Evolutionary conservation across 1,140 invertebrate genomes (phyloP).

Genomic region (Trypoxylus dichotomus): DNA sequence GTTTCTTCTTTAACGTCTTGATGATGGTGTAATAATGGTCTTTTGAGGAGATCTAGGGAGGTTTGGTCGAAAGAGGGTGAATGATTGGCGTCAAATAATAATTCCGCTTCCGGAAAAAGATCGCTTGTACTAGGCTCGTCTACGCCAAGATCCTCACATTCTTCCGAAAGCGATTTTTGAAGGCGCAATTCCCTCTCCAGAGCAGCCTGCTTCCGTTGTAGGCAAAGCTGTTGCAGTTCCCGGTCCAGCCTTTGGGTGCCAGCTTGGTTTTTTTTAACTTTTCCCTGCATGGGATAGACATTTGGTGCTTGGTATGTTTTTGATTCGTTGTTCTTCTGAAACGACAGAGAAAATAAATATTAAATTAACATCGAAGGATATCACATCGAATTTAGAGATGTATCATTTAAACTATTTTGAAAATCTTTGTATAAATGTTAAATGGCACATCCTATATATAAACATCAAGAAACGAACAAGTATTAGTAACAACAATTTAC

Average conservation of each 20-base stretch:
- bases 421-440: too few relatives aligned
- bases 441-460: too few relatives aligned
- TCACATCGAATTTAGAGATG: too few relatives aligned
- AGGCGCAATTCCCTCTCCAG: slow-evolving; percentile 61
- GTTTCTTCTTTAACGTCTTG: slow-evolving; percentile 41
- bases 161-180: slow-evolving; percentile 73
- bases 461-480: too few relatives aligned
- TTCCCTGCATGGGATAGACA: slow-evolving; percentile 31
- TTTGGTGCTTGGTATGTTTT: slow-evolving; percentile 20
- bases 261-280: slow-evolving; percentile 36
- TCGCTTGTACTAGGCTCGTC: slow-evolving; percentile 77
- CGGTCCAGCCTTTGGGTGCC: slow-evolving; percentile 42
- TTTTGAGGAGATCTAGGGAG: slow-evolving; percentile 47
- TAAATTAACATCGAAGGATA: too few relatives aligned
- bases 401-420: too few relatives aligned
- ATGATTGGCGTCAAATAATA: slow-evolving; percentile 63
- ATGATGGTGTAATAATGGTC: slow-evolving; percentile 1
- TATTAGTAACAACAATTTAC: too few relatives aligned
- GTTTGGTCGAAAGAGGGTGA: slow-evolving; percentile 52
- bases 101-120: slow-evolving; percentile 73
- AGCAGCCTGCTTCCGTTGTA: slow-evolving; percentile 56
- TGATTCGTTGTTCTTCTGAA: slow-evolving; percentile 27
- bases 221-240: slow-evolving; percentile 45
- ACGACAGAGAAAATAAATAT: background rate
- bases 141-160: slow-evolving; percentile 75